phyloP scores from a whole-genome alignment of 2,113 vertebrate species.

The Pelmatolapia mariae region DNA sequence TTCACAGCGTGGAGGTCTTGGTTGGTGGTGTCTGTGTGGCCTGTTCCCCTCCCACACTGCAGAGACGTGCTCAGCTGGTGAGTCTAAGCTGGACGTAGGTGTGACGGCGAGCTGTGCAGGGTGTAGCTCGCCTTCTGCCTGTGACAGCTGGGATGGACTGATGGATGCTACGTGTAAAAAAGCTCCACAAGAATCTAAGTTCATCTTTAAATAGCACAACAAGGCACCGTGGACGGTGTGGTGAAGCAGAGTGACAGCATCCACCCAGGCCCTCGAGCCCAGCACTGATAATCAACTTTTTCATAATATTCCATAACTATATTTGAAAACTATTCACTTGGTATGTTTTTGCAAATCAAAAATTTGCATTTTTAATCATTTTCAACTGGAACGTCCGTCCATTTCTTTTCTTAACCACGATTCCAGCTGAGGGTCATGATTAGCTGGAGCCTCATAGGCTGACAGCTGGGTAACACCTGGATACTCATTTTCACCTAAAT shows the following conservation, averaged over 20 bases:
- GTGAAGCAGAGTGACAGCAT: not conserved
- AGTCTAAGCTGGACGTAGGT: not conserved
- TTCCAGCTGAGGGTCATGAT: rapidly evolving
- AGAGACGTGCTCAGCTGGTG: not conserved
- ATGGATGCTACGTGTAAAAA: not conserved
- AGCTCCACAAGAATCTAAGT: not conserved
- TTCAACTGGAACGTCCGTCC: not conserved
- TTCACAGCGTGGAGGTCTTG: not conserved
- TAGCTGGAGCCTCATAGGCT: not conserved
- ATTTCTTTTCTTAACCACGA: not conserved
- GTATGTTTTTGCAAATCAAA: not conserved
- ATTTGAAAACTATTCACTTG: not conserved
- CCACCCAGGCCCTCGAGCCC: not conserved
- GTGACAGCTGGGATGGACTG: not conserved
- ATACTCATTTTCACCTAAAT: not conserved
- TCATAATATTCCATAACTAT: not conserved
- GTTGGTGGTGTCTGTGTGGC: rapidly evolving
- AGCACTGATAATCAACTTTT: rapidly evolving
- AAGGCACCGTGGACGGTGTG: rapidly evolving
- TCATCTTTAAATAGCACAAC: not conserved
- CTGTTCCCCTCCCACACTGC: not conserved
- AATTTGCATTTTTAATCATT: not conserved
- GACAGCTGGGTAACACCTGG: not conserved
- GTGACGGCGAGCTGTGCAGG: not conserved
- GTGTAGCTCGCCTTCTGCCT: not conserved